A percentile compares a stretch with the other conserved stretches of the same genome.
Evolutionary conservation across 2,888 invertebrate species (phyloP).

Genomic region (Notodonta dromedarius): DNA sequence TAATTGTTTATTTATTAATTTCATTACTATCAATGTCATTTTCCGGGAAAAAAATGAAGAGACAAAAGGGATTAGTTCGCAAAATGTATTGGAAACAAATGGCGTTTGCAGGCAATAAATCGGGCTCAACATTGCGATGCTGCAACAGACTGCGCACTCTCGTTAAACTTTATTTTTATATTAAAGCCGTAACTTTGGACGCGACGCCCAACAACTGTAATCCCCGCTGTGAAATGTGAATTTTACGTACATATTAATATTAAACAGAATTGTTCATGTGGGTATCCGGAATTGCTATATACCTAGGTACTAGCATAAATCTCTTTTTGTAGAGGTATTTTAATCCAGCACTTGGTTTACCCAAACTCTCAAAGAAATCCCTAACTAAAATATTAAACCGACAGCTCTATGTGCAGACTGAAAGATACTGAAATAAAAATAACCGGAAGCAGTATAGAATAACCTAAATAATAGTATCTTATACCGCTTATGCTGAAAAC

Average conservation of each 20-base stretch:
- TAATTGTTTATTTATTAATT: constrained; percentile 8
- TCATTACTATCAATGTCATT: constrained; percentile 7
- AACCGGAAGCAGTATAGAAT: too few species aligned
- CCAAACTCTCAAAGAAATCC: too few species aligned
- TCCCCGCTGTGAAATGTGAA: constrained; percentile 63
- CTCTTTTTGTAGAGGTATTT: background rate
- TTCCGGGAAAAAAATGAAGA: constrained; percentile 35
- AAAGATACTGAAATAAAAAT: too few species aligned
- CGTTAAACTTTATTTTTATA: constrained; percentile 83
- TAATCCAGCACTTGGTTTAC: too few species aligned
- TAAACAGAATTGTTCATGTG: constrained; percentile 29
- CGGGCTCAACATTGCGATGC: constrained; percentile 72
- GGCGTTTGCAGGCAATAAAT: constrained; percentile 72
- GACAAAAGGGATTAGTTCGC: constrained; percentile 53
- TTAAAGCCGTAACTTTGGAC: constrained; percentile 76
- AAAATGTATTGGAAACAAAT: constrained; percentile 72
- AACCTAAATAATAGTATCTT: too few species aligned
- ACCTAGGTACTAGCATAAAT: background rate
- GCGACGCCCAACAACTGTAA: constrained; percentile 68
- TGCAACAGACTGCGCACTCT: constrained; percentile 72
- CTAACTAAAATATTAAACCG: too few species aligned
- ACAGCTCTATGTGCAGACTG: too few species aligned
- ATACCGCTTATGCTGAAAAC: too few species aligned
- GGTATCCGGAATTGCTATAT: background rate
- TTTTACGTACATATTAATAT: constrained; percentile 57